Base-by-base conservation (phyloP, 1,140 invertebrate species). In the Pachypeltis micranthus region DNA sequence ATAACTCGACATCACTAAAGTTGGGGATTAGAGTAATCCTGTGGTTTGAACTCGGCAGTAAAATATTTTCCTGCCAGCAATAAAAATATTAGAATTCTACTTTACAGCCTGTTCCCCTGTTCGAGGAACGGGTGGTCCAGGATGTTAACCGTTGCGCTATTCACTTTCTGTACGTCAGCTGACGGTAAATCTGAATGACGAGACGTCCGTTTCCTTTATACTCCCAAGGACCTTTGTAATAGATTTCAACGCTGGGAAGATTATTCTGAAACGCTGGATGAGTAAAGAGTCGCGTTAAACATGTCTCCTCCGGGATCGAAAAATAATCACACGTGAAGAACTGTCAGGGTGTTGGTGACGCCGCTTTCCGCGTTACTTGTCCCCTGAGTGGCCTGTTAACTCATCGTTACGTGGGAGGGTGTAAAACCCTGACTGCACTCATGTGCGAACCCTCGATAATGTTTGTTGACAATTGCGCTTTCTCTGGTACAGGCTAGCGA, bases 101-200 rank as follows among this genome's bases (percentile, higher is more conserved):
- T 51, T 51, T 51, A 14, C 10, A 10, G 21, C 10, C 23, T 21
- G 47, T 10, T 51, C 23, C 12, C 12, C 47, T 21, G 47, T 21
- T 51, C 47, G 47, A 21, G 19, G 47, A 51, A 51, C 4, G 21
- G 47, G 47, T 51, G 47, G 47, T 51, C 47, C 19, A 4, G 47
- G 34, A 39, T n/a, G 34, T 10, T 39, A 39, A 39, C 34, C 34
- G n/a, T 39, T 21, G 47, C 12, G 47, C 47, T 51, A 21, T 51
- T 51, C 21, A 51, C 12, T 10, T 51, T 51, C 47, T 21, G 23
- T 51, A 51, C 47, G 23, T 51, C 47, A 51, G 47, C 47, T 51
- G 47, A 51, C 47, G 47, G 47, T 51, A 51, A 51, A 51, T 51
- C 47, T 51, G 47, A 51, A 21, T 21, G 47, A 51, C 47, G 47